These are phyloP conservation scores for Lucifuga dentata DNA, from an alignment of 2,113 vertebrate species.

Conservation along the genomic window DNA sequence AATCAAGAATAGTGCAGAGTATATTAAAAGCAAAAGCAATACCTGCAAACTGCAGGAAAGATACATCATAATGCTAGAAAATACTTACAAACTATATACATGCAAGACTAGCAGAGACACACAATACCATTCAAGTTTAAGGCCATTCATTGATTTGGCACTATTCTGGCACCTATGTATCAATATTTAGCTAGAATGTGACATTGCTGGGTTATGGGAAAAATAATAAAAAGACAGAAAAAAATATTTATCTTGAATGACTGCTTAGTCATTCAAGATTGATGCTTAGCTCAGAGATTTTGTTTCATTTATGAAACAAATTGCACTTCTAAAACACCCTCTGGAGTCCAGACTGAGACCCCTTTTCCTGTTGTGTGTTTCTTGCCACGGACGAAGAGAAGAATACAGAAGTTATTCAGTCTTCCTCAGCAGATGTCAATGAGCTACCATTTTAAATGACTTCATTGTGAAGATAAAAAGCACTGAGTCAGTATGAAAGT, in stretches of 20 bases:
- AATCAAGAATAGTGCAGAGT: conserved; percentile 27
- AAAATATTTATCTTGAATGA: neutral
- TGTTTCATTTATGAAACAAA: neutral
- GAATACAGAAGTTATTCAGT: conserved; percentile 7
- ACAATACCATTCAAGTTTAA: conserved; percentile 19
- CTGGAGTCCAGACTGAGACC: conserved; percentile 1
- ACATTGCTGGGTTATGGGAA: neutral
- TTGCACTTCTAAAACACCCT: neutral
- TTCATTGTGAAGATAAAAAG: conserved; percentile 31
- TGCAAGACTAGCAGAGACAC: neutral
- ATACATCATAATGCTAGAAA: conserved; percentile 7
- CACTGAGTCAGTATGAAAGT: conserved; percentile 7
- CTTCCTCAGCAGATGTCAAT: conserved; percentile 1
- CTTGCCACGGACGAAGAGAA: conserved; percentile 12
- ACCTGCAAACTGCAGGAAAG: conserved; percentile 14
- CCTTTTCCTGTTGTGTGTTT: conserved; percentile 51
- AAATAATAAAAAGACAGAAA: conserved; percentile 10
- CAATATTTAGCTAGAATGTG: conserved; percentile 5
- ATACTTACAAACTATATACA: too few species aligned
- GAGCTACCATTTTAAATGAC: conserved; percentile 16
- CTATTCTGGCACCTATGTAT: neutral
- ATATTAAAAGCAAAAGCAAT: conserved; percentile 10
- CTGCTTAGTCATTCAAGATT: too few species aligned
- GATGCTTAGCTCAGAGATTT: neutral
- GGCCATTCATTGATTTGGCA: conserved; percentile 10